phyloP scores from a whole-genome alignment of 2,888 invertebrate genomes.

The Tachina fera region DNA sequence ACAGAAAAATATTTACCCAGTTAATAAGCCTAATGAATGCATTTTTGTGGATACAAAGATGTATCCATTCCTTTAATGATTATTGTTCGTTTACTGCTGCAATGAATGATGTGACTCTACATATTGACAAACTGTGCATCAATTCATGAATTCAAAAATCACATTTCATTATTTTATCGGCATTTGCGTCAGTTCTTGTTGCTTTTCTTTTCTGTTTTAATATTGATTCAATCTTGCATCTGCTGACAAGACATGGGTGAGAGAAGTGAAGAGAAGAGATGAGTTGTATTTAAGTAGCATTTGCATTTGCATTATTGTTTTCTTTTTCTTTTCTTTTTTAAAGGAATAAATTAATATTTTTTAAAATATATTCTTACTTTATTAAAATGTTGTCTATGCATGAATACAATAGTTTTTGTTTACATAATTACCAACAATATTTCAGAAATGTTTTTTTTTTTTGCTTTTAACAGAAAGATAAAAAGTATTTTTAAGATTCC shows the following conservation, averaged over 20 bases:
- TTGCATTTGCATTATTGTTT: conserved; percentile 24
- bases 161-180: conserved; percentile 65
- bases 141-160: conserved; percentile 4
- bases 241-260: background rate
- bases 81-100: background rate
- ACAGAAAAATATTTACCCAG: conserved; percentile 17
- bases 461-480: conserved; percentile 19
- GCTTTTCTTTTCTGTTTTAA: conserved; percentile 49
- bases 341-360: conserved; percentile 30
- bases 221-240: conserved; percentile 45
- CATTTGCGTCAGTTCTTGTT: conserved; percentile 56
- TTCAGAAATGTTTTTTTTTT: too few species aligned
- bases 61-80: conserved; percentile 46
- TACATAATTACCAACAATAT: conserved; percentile 61
- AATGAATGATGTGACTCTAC: background rate
- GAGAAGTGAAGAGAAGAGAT: background rate
- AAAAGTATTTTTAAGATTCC: conserved; percentile 43
- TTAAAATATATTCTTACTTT: conserved; percentile 3
- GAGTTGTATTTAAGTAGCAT: conserved; percentile 32
- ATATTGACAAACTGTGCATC: background rate
- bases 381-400: conserved; percentile 23
- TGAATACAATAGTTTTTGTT: conserved; percentile 51
- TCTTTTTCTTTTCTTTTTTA: background rate
- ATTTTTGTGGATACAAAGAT: conserved; percentile 41
- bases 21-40: conserved; percentile 69